These are phyloP conservation scores for Spea multiplicata DNA, from an alignment of 2,113 vertebrate genomes.

Conservation along the genomic window DNA sequence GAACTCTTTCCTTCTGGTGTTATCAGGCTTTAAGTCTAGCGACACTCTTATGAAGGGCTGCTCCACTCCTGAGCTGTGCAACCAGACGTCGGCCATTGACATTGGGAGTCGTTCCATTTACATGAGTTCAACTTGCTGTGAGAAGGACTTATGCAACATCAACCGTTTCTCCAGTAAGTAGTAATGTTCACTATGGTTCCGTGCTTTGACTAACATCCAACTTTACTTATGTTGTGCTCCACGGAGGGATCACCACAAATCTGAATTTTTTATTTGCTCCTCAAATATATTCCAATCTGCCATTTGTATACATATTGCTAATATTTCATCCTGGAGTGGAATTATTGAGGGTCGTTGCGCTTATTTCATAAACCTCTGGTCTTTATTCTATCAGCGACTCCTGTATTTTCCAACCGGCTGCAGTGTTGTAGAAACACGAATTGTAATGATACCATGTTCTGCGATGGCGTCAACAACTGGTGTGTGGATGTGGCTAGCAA, in stretches of 20 bases:
- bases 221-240: too few relatives aligned
- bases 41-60: constrained; percentile 32
- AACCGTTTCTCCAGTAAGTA: constrained; percentile 32
- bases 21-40: too few relatives aligned
- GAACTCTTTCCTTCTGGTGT: too few relatives aligned
- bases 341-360: too few relatives aligned
- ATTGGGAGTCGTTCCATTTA: background rate
- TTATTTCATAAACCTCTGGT: too few relatives aligned
- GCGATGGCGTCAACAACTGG: constrained; percentile 28
- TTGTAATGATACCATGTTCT: background rate
- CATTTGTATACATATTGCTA: too few relatives aligned
- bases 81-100: constrained; percentile 33
- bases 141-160: constrained; percentile 25
- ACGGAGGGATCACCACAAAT: too few relatives aligned
- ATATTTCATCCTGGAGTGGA: too few relatives aligned
- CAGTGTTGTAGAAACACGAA: background rate
- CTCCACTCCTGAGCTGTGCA: constrained; percentile 11
- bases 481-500: constrained; percentile 16
- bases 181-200: background rate
- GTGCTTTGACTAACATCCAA: background rate
- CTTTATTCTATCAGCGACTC: background rate
- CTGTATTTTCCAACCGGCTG: constrained; percentile 20
- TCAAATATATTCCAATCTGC: too few relatives aligned
- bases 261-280: too few relatives aligned
- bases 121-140: constrained; percentile 27